Base-by-base conservation (phyloP, 2,113 vertebrate genomes). In the Neopipo cinnamomea region DNA sequence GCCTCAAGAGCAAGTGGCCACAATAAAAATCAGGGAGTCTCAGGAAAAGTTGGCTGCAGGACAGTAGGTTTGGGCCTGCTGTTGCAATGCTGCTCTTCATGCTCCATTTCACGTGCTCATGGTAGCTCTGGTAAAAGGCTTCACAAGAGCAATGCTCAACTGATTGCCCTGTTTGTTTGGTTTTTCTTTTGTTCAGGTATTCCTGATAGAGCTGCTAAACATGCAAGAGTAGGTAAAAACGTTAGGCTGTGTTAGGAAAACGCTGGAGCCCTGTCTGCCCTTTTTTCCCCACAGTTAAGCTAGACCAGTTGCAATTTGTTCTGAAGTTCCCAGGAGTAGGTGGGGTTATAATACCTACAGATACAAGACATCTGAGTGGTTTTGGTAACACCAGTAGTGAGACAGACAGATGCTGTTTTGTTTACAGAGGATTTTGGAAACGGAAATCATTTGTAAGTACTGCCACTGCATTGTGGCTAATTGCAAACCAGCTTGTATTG, bases 351-450 rank as follows among this genome's bases (percentile, higher is more conserved):
- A 35, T 5, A 3, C 8, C 44, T 73, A 46, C 4, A n/a, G 47
- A 42, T 39, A 35, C 9, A 33, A 50, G 46, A 67, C 16, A 46
- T 49, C 15, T 7, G 3, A 12, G 21, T 35, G 52, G 37, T 52
- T 95, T 81, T 0, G 1, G 6, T 55, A 71, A 50, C 5, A 16
- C 55, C 59, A 78, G 12, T 27, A 24, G 18, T 16, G 20, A 80
- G 80, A 71, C n/a, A 44, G 52, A 39, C 49, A 67, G 61, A 63
- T 71, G 41, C 24, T 47, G 14, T 31, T 91, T 53, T 58, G 30
- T 80, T 95, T 84, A 47, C 52, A 89, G 41, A 72, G 52, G 27
- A 56, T 95, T 89, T 72, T 87, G 87, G 87, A 92, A 93, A 72
- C 61, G 33, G 33, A 68, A 82, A n/a, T 78, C 6, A 24, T 37